phyloP scores from a whole-genome alignment of 2,797 vertebrate genomes.

The Labeo calbasu region DNA sequence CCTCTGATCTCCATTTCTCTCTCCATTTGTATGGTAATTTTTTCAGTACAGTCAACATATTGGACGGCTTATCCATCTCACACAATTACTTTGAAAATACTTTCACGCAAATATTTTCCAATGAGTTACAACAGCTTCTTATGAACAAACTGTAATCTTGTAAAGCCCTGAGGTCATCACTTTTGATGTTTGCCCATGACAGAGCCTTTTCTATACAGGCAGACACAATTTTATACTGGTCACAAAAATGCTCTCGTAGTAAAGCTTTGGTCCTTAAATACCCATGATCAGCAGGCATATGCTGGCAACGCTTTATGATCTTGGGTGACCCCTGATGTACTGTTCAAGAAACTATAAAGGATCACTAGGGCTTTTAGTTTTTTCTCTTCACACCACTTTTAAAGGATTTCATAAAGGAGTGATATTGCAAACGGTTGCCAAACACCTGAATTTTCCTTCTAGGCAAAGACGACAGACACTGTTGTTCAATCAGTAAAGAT shows the following conservation, averaged over 20 bases:
- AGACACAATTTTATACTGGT: not conserved
- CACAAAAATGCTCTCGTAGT: not conserved
- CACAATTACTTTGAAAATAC: not conserved
- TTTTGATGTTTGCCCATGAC: conserved; percentile 10
- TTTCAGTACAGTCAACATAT: not conserved
- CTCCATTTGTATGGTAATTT: conserved; percentile 10
- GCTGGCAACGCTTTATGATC: not conserved
- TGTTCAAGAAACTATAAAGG: not conserved
- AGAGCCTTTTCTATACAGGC: conserved; percentile 8
- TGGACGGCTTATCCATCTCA: not conserved
- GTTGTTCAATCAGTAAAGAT: not conserved
- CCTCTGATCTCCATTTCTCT: not conserved
- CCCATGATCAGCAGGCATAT: not conserved
- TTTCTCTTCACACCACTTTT: not conserved
- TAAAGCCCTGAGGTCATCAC: not conserved
- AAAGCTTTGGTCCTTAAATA: not conserved
- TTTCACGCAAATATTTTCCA: not conserved
- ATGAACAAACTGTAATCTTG: not conserved
- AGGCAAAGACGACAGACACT: conserved; percentile 6
- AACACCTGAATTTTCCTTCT: not conserved
- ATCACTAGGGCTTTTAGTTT: not conserved
- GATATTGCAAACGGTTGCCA: not conserved
- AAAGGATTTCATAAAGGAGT: not conserved
- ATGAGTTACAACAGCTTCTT: not conserved
- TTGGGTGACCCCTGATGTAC: not conserved